These are phyloP conservation scores for Oenanthe melanoleuca DNA, from an alignment of 2,113 vertebrate species.

Conservation along the genomic window DNA sequence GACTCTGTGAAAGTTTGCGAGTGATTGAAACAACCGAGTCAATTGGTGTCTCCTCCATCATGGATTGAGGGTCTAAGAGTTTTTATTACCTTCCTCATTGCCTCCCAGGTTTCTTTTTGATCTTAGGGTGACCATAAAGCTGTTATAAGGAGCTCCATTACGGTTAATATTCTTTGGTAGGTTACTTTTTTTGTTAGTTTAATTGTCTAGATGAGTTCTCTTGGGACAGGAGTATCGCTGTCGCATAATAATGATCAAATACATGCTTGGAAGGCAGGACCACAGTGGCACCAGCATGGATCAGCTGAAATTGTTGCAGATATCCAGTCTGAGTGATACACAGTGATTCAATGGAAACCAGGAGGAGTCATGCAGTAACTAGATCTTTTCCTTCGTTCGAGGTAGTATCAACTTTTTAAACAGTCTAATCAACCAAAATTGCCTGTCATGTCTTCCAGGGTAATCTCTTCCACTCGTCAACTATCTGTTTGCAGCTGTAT, in stretches of 20 bases:
- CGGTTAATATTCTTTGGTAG: neutral
- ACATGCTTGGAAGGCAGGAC: neutral
- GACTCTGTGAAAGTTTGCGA: neutral
- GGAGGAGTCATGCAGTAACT: neutral
- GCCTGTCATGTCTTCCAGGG: neutral
- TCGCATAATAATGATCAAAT: rapidly evolving
- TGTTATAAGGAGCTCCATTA: neutral
- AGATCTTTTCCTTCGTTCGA: neutral
- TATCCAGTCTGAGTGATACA: neutral
- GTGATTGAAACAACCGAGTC: neutral
- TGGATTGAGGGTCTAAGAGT: neutral
- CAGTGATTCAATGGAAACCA: neutral
- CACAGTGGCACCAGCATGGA: neutral
- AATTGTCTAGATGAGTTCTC: neutral
- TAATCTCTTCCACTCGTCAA: neutral
- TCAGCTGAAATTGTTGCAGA: neutral
- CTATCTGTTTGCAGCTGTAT: neutral
- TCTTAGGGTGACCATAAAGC: neutral
- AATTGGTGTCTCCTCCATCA: rapidly evolving
- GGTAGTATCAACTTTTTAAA: neutral
- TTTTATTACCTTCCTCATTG: neutral
- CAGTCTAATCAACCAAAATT: neutral
- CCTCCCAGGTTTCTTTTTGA: neutral
- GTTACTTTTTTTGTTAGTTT: neutral
- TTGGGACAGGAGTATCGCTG: neutral